phyloP scores from a whole-genome alignment of 2,888 invertebrate genomes.

The Eledona agricola region DNA sequence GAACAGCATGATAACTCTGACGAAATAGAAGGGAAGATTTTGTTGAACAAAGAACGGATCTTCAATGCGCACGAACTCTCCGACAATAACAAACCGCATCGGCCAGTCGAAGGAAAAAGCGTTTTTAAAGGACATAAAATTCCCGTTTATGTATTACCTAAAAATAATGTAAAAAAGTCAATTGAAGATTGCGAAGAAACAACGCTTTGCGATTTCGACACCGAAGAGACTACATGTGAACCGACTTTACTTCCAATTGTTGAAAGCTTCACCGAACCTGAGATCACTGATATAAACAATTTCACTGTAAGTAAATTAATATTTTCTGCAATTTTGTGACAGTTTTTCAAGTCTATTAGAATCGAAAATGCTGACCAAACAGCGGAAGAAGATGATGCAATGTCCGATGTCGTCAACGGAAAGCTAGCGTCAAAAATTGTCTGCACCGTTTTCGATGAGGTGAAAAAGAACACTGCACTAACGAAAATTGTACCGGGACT shows the following conservation, averaged over 20 bases:
- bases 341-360: constrained; percentile 13
- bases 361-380: constrained; percentile 15
- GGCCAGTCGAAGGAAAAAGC: no score
- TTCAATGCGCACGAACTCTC: constrained; percentile 6
- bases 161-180: constrained; percentile 7
- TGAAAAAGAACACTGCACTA: constrained; percentile 41
- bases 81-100: not conserved
- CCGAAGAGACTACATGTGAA: no score
- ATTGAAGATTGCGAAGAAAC: no score
- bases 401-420: constrained; percentile 47
- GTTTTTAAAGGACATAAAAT: no score
- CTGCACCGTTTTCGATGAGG: constrained; percentile 39
- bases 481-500: constrained; percentile 41
- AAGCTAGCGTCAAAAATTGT: constrained; percentile 47
- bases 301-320: no score
- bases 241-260: no score
- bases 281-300: no score
- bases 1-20: constrained; percentile 17
- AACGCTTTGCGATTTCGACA: no score
- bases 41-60: constrained; percentile 13
- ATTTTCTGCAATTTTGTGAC: no score
- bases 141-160: no score
- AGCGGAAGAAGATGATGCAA: constrained; percentile 42
- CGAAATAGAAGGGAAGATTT: constrained; percentile 15
- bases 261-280: no score